Conservation (phyloP, 2,797 vertebrate species). For the Alca torda region DNA sequence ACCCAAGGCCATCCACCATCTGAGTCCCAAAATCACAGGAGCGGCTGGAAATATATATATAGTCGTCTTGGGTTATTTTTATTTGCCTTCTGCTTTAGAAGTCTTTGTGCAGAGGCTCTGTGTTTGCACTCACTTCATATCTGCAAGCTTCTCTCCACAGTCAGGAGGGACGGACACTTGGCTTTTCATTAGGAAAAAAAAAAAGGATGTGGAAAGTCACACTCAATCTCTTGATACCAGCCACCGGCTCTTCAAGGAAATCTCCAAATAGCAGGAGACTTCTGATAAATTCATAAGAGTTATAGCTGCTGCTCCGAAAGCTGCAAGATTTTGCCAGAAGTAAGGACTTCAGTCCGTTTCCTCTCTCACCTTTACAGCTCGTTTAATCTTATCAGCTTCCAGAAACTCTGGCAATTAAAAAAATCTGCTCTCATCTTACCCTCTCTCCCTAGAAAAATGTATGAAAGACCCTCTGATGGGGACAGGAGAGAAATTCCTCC, state of each 20-base stretch:
- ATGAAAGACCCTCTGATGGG: background rate
- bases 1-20: background rate
- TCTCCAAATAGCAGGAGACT: background rate
- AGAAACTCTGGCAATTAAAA: background rate
- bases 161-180: background rate
- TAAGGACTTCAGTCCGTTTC: background rate
- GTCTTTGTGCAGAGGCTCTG: background rate
- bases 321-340: background rate
- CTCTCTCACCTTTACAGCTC: background rate
- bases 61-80: background rate
- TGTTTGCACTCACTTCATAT: background rate
- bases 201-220: background rate
- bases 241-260: background rate
- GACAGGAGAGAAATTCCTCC: background rate
- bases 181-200: background rate
- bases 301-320: background rate
- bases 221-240: background rate
- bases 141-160: background rate
- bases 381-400: background rate
- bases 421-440: background rate
- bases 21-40: background rate
- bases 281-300: background rate
- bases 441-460: background rate
- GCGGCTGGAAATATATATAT: background rate
- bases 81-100: background rate